Base-by-base conservation (phyloP, 2,113 vertebrate genomes). In the Sinocyclocheilus anshuiensis region DNA sequence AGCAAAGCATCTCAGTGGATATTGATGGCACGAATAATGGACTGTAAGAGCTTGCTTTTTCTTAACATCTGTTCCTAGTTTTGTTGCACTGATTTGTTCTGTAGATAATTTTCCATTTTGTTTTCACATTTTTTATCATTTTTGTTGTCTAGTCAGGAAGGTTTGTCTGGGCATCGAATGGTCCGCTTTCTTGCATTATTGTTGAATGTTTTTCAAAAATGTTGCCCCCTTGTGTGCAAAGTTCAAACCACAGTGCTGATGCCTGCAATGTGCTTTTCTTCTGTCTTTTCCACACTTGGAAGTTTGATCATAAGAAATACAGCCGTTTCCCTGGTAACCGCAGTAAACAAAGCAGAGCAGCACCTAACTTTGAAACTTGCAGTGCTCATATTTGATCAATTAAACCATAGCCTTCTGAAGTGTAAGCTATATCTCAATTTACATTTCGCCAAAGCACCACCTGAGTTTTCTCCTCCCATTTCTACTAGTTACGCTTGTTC, bases 201-300 rank as follows among this genome's bases (percentile, higher is more conserved):
- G 45, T 36, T 71, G 63, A 71, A 48, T 18, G 26, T 53, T 11
- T 67, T n/a, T 79, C 33, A 85, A 53, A 69, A 61, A 85, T 77
- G 78, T 81, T 74, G 86, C 86, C 86, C 83, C 84, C 86, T 87
- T 87, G 86, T 87, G 86, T 83, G 65, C 55, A 83, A 26, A 87
- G 74, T 78, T 72, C 75, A 61, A 72, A 84, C 71, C 33, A 39
- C 72, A 50, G n/a, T 22, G 24, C 10, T 22, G 12, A 16, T 50
- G 80, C 63, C 26, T 67, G 9, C 57, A 48, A 39, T 84, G 36
- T 59, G 36, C 20, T 76, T 53, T 84, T 74, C 72, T n/a, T 77
- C 45, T 77, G 48, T 45, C 20, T 89, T 63, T 63, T 81, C 79
- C 42, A 81, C 61, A 33, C 63, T 53, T 69, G 63, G 86, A 90